A percentile compares a stretch with the other conserved stretches of the same genome.
These are phyloP conservation scores for Drosophila borealis DNA, from an alignment of 2,888 invertebrate genomes.

Conservation along the genomic window DNA sequence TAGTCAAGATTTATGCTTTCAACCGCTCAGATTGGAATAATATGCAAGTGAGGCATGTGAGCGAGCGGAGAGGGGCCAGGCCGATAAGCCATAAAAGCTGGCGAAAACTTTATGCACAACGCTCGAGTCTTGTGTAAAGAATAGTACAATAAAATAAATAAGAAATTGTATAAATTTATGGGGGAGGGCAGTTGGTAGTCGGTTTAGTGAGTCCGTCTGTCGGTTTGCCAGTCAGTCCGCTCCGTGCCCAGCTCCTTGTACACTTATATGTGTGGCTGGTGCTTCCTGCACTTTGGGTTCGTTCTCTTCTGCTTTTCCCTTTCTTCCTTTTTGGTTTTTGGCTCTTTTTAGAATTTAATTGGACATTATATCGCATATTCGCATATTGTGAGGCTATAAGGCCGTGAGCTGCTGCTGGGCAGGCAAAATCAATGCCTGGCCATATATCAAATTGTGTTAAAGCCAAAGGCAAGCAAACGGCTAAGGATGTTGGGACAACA, in stretches of 20 bases:
- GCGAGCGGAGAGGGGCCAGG: slow-evolving; percentile 4
- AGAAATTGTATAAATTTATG: slow-evolving; percentile 79
- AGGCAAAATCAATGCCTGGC: slow-evolving; percentile 74
- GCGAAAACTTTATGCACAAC: slow-evolving; percentile 65
- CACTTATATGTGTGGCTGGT: slow-evolving; percentile 1
- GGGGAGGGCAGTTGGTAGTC: slow-evolving; percentile 46
- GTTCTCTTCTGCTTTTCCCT: slow-evolving; percentile 25
- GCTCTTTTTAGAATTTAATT: slow-evolving; percentile 72
- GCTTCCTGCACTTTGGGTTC: slow-evolving; percentile 53
- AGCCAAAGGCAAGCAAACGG: slow-evolving; percentile 44
- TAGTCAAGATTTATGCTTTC: slow-evolving; percentile 73
- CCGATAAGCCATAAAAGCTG: slow-evolving; percentile 71
- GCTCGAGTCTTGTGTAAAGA: slow-evolving; percentile 67
- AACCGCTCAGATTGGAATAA: slow-evolving; percentile 69
- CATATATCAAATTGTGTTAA: slow-evolving; percentile 76
- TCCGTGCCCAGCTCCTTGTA: neutral
- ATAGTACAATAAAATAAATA: slow-evolving; percentile 75
- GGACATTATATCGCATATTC: slow-evolving; percentile 78
- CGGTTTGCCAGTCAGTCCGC: neutral
- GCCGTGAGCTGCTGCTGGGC: slow-evolving; percentile 31
- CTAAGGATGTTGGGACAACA: slow-evolving; percentile 60
- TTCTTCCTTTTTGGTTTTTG: slow-evolving; percentile 20
- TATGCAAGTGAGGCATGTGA: slow-evolving; percentile 54
- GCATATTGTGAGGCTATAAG: slow-evolving; percentile 54
- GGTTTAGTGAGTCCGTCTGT: slow-evolving; percentile 19